Base-by-base conservation (phyloP, 2,113 vertebrate genomes). In the Bettongia penicillata region DNA sequence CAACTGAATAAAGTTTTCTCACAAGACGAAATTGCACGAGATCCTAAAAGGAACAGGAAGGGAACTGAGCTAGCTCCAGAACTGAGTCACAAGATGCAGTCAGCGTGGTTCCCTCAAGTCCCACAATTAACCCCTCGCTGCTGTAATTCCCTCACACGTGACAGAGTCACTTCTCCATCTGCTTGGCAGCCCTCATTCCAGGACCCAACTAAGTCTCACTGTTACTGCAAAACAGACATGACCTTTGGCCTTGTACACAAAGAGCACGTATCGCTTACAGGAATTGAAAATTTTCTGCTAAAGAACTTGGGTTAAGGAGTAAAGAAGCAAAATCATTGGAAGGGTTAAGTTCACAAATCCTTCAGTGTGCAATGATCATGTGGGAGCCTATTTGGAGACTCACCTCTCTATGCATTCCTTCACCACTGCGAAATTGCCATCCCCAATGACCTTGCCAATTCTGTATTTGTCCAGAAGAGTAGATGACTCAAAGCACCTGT, bases 361-460 rank as follows among this genome's bases (percentile, higher is more conserved):
- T 43, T 49, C 57, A 8, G n/a, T 2, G 8, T 19, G 22, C 68
- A 92, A 25, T 55, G 53, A 53, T 92, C 37, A 51, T 9, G 3
- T 37, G n/a, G 37, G 12, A 55, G n/a, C 8, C 57, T 47, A 43
- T 94, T 90, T 84, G 22, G 19, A 84, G 68, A 94, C 99, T 98
- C 97, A 99, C 99, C 99, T 98, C 98, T 99, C 99, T 94, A 99
- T 94, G 1, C 99, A 99, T 96, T 99, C 99, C 97, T 99, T 99
- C 26, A 99, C 99, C 22, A 99, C 99, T 6, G 99, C 99, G 50
- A 99, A 99, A 98, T 99, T 99, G 31, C 99, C 99, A 26, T 99
- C 99, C 25, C 99, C 99, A 37, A 99, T 99, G 96, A 99, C 99
- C 97, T 99, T 99, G 53, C 99, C 99, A 47, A 99, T 98, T 98